Conservation (phyloP, 2,797 vertebrate species). For the Picus viridis region DNA sequence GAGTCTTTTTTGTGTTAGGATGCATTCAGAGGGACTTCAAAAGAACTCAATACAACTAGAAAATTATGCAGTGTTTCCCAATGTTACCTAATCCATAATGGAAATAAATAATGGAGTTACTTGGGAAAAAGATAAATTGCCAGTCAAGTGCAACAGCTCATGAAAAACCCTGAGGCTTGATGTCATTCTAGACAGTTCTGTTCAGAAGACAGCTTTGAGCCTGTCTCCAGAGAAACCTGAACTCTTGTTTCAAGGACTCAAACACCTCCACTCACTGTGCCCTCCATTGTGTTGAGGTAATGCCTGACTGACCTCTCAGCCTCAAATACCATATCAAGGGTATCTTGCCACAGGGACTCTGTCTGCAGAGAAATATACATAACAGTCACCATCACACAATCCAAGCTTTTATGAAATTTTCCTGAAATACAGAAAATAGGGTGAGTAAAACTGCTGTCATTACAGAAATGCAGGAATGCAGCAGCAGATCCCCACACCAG, state of each 20-base stretch:
- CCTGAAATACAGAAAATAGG: neutral
- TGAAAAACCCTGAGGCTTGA: neutral
- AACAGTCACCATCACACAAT: neutral
- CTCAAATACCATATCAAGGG: neutral
- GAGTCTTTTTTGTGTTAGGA: neutral
- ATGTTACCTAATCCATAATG: neutral
- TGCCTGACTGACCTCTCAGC: neutral
- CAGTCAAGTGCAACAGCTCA: neutral
- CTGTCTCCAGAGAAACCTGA: neutral
- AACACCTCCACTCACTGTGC: too few relatives aligned
- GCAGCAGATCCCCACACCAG: neutral
- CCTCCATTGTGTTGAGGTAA: neutral
- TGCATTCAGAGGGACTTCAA: neutral
- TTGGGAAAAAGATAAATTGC: neutral
- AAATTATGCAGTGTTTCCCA: neutral
- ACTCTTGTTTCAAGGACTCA: neutral
- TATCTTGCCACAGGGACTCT: neutral
- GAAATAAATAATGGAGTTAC: neutral
- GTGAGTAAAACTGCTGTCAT: neutral
- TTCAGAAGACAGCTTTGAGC: neutral
- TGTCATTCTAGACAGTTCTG: neutral
- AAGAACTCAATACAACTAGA: neutral
- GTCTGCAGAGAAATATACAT: neutral
- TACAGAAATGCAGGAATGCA: neutral
- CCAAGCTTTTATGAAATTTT: neutral